Conservation (phyloP, 2,113 vertebrate genomes). For the pig (Sus scrofa) region DNA sequence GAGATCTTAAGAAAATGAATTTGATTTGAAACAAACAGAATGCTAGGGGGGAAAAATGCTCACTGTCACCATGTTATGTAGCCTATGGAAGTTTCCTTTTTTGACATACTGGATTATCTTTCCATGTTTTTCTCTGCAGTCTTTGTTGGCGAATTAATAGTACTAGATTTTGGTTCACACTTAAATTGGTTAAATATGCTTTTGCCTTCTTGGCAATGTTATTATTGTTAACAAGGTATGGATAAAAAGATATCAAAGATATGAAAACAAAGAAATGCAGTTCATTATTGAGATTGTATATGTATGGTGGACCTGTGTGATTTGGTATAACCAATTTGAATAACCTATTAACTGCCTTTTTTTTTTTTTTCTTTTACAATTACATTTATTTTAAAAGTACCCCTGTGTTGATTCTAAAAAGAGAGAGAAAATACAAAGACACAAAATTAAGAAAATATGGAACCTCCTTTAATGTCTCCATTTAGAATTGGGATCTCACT, state of each 20-base stretch:
- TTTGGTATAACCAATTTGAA: not conserved
- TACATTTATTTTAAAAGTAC: conserved; percentile 46
- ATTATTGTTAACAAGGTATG: not conserved
- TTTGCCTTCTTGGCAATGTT: conserved; percentile 39
- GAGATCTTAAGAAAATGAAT: conserved; percentile 45
- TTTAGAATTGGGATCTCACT: not conserved
- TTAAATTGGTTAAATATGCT: not conserved
- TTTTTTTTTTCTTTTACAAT: not conserved
- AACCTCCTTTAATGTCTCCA: not conserved
- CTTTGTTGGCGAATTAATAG: conserved; percentile 27
- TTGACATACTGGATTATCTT: not conserved
- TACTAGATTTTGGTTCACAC: not conserved
- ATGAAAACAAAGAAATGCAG: conserved; percentile 30
- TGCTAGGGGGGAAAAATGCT: not conserved
- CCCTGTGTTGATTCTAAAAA: not conserved
- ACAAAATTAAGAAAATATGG: conserved; percentile 4
- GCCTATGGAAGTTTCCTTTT: not conserved
- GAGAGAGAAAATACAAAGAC: not conserved
- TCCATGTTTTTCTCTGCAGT: conserved; percentile 4
- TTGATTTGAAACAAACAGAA: conserved; percentile 11
- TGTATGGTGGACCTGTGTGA: not conserved
- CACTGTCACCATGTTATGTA: not conserved
- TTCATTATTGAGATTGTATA: conserved; percentile 20
- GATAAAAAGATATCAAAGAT: not conserved
- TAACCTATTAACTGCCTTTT: not conserved